Evolutionary conservation across 2,888 invertebrate species (phyloP), one percentile per base, ranked within the genome.

Genomic region (Rapana venosa): DNA sequence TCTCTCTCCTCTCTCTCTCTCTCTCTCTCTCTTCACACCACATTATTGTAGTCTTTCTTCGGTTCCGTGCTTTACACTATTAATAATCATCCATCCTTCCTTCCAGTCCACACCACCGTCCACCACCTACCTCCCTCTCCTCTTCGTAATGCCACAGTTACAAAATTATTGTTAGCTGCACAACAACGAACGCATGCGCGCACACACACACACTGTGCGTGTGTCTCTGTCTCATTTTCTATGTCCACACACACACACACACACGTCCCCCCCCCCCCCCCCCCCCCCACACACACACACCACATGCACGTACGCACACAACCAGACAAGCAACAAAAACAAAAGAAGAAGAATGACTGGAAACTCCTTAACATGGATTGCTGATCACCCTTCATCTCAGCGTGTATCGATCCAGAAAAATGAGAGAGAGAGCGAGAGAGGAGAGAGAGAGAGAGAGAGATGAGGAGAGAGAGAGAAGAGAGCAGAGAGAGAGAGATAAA

Each of bases 391-490:
- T 47, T 47, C 47, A 47, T 47, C 47, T 8, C 47, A 47, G 47
- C 2, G 47, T 47, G 47, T 47, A 47, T 47, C 47, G 47, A 47
- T 47, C 47, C 47, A 47, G 47, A 47, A 47, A 47, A 47, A 26
- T 2, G 66, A 26, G 66, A 61, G 61, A 61, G 61, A 61, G 13
- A 61, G 66, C 2, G 20, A 66, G 66, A 66, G 20, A 13, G 13
- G 66, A 66, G 66, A 66, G 66, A 66, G 66, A 66, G 66, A 66
- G 66, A 66, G 58, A 83, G 66, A 66, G 58, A 70, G 61, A 81
- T 58, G 81, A 17, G 58, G 47, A 88, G 81, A 88, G 47, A 88
- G 36, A 79, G 47, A 88, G 88, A 58, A 83, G 58, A 88, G 35
- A 81, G 56, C n/a, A 35, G 79, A 81, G 32, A 66, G 20, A 66